Conservation (phyloP, 1,140 invertebrate species). For the Lamellibrachia luymesi region DNA sequence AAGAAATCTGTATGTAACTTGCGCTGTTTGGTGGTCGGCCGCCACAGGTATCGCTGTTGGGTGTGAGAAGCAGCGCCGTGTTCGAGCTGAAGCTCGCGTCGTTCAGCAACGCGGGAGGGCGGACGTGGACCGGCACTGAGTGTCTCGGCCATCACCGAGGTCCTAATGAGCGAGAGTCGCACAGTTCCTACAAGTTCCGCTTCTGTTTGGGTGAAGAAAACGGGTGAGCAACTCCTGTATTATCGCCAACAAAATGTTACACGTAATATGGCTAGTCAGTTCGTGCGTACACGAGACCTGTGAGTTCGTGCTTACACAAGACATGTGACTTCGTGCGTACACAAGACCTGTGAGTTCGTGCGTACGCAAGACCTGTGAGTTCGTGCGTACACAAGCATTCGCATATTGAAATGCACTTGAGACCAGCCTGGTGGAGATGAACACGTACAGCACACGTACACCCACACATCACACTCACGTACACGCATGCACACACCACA, state of each 20-base stretch:
- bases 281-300: too few species aligned
- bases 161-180: too few species aligned
- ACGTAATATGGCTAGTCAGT: too few species aligned
- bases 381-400: too few species aligned
- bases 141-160: neutral
- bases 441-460: neutral
- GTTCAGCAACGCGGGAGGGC: neutral
- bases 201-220: neutral
- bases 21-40: neutral
- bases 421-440: neutral
- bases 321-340: too few species aligned
- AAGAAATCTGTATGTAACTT: neutral
- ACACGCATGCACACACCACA: neutral
- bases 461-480: neutral
- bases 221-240: neutral
- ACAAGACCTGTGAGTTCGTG: too few species aligned
- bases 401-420: too few species aligned
- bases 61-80: neutral
- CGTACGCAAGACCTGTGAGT: too few species aligned
- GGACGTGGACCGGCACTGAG: neutral
- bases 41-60: neutral
- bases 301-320: too few species aligned
- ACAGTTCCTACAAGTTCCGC: neutral
- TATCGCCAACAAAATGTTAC: neutral
- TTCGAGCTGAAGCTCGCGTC: neutral